A percentile compares a stretch with the other conserved stretches of the same genome.
These are phyloP conservation scores for Poeciliopsis occidentalis DNA, from an alignment of 2,113 vertebrate genomes.

Conservation along the genomic window DNA sequence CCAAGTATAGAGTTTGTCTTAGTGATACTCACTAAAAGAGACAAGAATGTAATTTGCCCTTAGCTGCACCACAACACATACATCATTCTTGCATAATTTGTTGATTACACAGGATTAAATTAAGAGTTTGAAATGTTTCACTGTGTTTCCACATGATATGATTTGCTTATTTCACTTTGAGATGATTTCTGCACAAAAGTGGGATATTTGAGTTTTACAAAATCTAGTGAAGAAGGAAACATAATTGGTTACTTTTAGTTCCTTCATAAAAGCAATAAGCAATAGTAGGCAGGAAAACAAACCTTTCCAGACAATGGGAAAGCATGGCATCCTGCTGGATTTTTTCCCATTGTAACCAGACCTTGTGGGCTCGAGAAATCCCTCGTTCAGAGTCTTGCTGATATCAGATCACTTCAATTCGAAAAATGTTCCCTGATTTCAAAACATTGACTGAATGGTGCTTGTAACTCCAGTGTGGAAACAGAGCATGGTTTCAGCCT, in stretches of 20 bases:
- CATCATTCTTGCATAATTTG: constrained; percentile 74
- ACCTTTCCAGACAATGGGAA: not conserved
- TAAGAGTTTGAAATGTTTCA: constrained; percentile 24
- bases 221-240: not conserved
- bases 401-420: too few relatives aligned
- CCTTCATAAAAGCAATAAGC: not conserved
- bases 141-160: constrained; percentile 5
- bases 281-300: not conserved
- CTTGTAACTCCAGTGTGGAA: too few relatives aligned
- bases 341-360: too few relatives aligned
- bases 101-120: constrained; percentile 38
- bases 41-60: constrained; percentile 83
- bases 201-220: not conserved
- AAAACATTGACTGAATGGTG: too few relatives aligned
- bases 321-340: too few relatives aligned
- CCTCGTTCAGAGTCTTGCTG: too few relatives aligned
- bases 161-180: not conserved
- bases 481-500: too few relatives aligned
- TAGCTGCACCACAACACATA: constrained; percentile 70
- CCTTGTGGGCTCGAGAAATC: too few relatives aligned
- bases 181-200: not conserved
- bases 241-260: not conserved
- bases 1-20: constrained; percentile 65
- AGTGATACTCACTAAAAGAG: constrained; percentile 79
- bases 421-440: too few relatives aligned